Evolutionary conservation across 2,888 invertebrate species (phyloP).

Genomic region (Phengaris arion): DNA sequence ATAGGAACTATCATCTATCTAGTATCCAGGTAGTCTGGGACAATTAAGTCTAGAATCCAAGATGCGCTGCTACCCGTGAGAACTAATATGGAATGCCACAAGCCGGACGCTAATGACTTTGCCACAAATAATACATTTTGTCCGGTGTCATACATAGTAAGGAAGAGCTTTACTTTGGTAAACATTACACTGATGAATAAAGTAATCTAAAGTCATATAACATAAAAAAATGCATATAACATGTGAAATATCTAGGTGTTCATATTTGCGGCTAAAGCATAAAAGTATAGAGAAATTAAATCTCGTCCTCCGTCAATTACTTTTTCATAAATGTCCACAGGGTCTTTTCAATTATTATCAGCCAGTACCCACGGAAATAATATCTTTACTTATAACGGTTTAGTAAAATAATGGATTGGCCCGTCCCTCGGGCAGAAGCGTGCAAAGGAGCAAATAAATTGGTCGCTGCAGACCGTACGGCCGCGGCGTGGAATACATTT

Average conservation of each 20-base stretch:
- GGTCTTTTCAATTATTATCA: conserved; percentile 26
- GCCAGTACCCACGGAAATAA: not conserved
- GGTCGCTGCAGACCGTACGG: conserved; percentile 23
- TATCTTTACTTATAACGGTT: conserved; percentile 13
- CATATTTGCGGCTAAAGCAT: no score
- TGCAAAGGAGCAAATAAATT: conserved; percentile 28
- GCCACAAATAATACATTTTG: conserved; percentile 9
- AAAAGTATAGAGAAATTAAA: not conserved
- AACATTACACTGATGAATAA: no score
- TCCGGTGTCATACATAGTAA: no score
- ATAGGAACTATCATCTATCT: not conserved
- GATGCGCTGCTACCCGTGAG: conserved; percentile 14
- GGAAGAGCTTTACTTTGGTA: no score
- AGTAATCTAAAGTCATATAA: no score
- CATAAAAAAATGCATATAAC: no score
- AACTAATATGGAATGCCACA: conserved; percentile 12
- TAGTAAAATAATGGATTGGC: conserved; percentile 27
- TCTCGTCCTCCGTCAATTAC: not conserved
- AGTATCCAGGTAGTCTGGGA: not conserved
- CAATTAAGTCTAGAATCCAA: conserved; percentile 12
- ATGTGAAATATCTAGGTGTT: no score
- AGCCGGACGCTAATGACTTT: conserved; percentile 7
- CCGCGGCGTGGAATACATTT: conserved; percentile 20
- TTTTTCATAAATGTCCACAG: conserved; percentile 10
- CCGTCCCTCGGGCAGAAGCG: not conserved